Base-by-base conservation (phyloP, 2,113 vertebrate species). In the Loxodonta africana region DNA sequence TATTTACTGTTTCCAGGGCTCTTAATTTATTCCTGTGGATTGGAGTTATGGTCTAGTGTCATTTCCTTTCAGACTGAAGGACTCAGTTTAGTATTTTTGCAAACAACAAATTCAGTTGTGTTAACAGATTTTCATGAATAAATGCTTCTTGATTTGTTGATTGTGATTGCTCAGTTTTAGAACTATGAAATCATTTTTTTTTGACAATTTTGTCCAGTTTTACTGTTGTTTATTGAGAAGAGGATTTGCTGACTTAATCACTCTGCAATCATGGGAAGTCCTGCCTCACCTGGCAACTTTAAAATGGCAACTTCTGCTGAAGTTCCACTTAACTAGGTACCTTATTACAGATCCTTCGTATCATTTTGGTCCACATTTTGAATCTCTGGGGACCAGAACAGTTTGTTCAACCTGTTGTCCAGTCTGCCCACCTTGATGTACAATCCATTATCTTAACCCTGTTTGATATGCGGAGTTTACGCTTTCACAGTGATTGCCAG, bases 231-330 rank as follows among this genome's bases (percentile, higher is more conserved):
- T 90, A 57, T 57, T 90, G 28, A 89, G 74, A 33, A 94, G 48
- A 81, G 74, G 63, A 83, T 80, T 95, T 94, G 30, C 77, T 90
- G 46, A 88, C 33, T 86, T 60, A 84, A 18, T 93, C 77, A 73
- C 20, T 91, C 2, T 30, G 5, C 33, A n/a, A 65, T 90, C 65
- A 93, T 46, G 53, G 48, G 46, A 96, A 95, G 44, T 90, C 87
- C 60, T 92, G 10, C 87, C 77, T 95, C 84, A 91, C 33, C 86
- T 95, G 89, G 51, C 65, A 78, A 2, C 65, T 97, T 89, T 67
- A 78, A 91, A 95, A 94, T 91, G 77, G 51, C 80, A 90, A 26
- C 63, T 92, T 90, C 57, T 95, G 57, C 57, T 92, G 1, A 94
- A 85, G 41, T 85, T 96, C 65, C 84, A 83, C 41, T 83, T 77